phyloP scores from a whole-genome alignment of 1,140 invertebrate species.

The Bombus ignitus region DNA sequence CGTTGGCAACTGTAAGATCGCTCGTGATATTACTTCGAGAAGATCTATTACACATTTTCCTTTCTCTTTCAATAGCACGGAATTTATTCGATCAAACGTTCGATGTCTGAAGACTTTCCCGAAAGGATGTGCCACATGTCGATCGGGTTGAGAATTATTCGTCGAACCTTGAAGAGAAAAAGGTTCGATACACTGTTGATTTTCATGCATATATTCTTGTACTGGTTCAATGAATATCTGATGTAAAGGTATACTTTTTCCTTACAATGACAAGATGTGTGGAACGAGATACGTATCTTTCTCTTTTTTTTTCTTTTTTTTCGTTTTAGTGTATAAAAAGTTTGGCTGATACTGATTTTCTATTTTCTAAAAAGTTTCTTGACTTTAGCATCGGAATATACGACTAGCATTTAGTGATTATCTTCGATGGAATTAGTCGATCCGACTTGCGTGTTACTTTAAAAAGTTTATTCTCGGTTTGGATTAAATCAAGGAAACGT shows the following conservation, averaged over 20 bases:
- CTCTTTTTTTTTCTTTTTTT: too few relatives aligned
- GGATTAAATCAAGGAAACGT: too few relatives aligned
- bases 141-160: not conserved
- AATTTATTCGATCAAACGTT: not conserved
- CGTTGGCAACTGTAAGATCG: not conserved
- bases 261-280: not conserved
- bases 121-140: not conserved
- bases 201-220: not conserved
- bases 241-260: not conserved
- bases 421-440: too few relatives aligned
- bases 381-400: too few relatives aligned
- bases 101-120: not conserved
- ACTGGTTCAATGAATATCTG: constrained; percentile 20
- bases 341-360: too few relatives aligned
- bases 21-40: not conserved
- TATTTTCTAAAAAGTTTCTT: too few relatives aligned
- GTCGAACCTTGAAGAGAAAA: not conserved
- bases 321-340: too few relatives aligned
- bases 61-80: not conserved
- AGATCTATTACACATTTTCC: not conserved
- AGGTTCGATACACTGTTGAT: not conserved
- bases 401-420: too few relatives aligned
- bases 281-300: not conserved
- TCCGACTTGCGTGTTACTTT: too few relatives aligned
- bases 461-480: too few relatives aligned